Base-by-base conservation (phyloP, 2,797 vertebrate species). In the Gouania willdenowi region DNA sequence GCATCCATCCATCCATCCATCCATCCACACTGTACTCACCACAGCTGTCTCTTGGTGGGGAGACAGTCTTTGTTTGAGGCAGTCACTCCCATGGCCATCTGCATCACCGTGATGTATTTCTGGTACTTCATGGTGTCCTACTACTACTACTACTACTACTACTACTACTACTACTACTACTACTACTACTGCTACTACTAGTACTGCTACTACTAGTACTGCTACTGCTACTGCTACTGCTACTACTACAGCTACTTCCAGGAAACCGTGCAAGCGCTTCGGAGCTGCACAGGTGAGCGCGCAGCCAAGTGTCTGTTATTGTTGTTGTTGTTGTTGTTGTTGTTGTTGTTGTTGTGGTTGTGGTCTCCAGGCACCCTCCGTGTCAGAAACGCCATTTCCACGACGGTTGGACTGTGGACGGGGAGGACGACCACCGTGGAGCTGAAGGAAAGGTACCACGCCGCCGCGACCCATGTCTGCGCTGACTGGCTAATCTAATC, bases 71-170 rank as follows among this genome's bases (percentile, higher is more conserved):
- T 92, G 92, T 97, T 97, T 84, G 93, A 94, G 69, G 95, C 94
- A 82, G 94, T 97, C 88, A 98, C 93, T 88, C 94, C 95, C 89
- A 97, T 92, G 79, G 95, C 94, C 93, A 98, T 97, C 91, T 97
- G 95, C 92, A 98, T 92, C 83, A 98, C 94, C 74, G 94, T 97
- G 86, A 98, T 95, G 75, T 98, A 98, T 87, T 98, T 98, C 92
- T 98, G 95, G 84, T 98, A 98, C 89, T 94, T 97, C 95, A 98
- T 98, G 50, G 76, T 90, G 88, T 87, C 87, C 79, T 51, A 26
- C 55, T 47, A 26, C 49, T 30, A 21, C 48, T 21, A 8, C 62
- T 23, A 1, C 38, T 4, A 2, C 48, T n/a, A 5, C 26, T 8
- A 5, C 42, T 20, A 4, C 28, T 26, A 1, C 26, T 37, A n/a